Conservation (phyloP, 2,888 invertebrate genomes). For the Pristionchus arcanus region DNA sequence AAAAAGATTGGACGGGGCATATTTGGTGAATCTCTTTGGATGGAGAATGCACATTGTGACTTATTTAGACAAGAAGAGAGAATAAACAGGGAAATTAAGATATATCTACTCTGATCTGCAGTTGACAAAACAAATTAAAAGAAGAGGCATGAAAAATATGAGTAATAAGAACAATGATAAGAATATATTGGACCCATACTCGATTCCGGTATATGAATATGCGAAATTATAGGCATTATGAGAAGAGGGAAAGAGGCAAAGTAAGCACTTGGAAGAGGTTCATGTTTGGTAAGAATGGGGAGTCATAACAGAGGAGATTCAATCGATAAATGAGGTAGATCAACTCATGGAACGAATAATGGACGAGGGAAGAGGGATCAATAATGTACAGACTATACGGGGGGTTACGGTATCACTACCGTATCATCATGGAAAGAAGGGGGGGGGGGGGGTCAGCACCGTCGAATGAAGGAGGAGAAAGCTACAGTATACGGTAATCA, state of each 20-base stretch:
- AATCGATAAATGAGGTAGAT: slow-evolving; percentile 48
- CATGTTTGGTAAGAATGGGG: slow-evolving; percentile 32
- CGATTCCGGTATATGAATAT: slow-evolving; percentile 45
- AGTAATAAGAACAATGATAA: slow-evolving; percentile 33
- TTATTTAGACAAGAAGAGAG: slow-evolving; percentile 10
- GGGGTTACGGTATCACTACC: background rate
- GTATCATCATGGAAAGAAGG: slow-evolving; percentile 10
- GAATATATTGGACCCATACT: slow-evolving; percentile 27
- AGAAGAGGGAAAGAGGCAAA: background rate
- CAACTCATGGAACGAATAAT: slow-evolving; percentile 33
- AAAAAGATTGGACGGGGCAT: background rate
- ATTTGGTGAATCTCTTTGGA: slow-evolving; percentile 49
- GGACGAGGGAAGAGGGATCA: background rate
- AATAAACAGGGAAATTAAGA: background rate
- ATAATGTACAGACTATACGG: slow-evolving; percentile 39
- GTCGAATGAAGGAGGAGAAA: background rate
- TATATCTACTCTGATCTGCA: background rate
- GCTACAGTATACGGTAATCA: slow-evolving; percentile 21
- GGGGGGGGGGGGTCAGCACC: slow-evolving; percentile 4
- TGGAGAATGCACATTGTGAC: slow-evolving; percentile 22
- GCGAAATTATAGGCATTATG: slow-evolving; percentile 41
- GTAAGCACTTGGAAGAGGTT: slow-evolving; percentile 39
- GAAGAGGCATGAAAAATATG: slow-evolving; percentile 4
- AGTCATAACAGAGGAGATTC: slow-evolving; percentile 40
- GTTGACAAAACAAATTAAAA: background rate